Evolutionary conservation across 2,113 vertebrate genomes (phyloP), one percentile per base, ranked within the genome.

Genomic region (Ursus arctos): DNA sequence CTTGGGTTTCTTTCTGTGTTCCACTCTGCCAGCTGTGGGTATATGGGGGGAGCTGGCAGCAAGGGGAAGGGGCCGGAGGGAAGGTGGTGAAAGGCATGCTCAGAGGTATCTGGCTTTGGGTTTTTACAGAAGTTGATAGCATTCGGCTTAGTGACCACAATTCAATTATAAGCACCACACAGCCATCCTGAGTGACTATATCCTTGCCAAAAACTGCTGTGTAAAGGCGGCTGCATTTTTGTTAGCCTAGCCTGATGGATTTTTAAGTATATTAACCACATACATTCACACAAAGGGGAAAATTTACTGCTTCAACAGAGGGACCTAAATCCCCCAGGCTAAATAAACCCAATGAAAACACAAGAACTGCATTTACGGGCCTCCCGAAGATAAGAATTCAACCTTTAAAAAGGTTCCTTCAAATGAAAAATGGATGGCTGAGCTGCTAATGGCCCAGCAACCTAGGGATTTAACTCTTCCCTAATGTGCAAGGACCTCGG

Each of bases 331-430:
- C 98, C 98, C 98, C 82, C 80, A 98, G 99, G 99, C 97, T 98
- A 96, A 98, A 98, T 99, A 99, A 99, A 99, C 98, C 98, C 98
- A 99, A 98, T 97, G 97, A 98, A 99, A 99, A 99, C 98, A 99
- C 94, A 98, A 99, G 98, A 98, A 98, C 96, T 98, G 98, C 98
- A 98, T 98, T 99, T 98, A 98, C 87, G 87, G 98, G 97, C 97
- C 98, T 98, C 98, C 97, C 59, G 71, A 98, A 99, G 98, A 99
- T 98, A 99, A 98, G 97, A 98, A 98, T 95, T 97, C 97, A 98
- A 95, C 97, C 97, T 98, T 98, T 98, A 98, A 98, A 98, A 98
- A 97, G 97, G 95, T 98, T 98, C 98, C 97, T 98, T 98, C 96
- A 98, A 98, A 98, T 99, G 98, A 98, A 99, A 99, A 99, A 99